Percentiles rank a stretch among this genome's conserved stretches.
Conservation (phyloP, 2,113 vertebrate species). For the Hippolais icterina region DNA sequence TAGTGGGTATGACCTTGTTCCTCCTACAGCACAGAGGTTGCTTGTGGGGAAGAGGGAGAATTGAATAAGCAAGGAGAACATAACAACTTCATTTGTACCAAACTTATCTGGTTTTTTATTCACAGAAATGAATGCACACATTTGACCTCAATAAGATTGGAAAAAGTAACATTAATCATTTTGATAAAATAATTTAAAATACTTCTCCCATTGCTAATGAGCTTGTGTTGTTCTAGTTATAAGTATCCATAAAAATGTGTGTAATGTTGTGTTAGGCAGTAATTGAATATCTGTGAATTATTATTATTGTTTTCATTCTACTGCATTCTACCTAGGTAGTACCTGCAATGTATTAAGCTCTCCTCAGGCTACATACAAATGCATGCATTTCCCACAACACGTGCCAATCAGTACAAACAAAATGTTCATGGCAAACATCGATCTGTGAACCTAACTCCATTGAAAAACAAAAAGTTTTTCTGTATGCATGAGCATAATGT, state of each 20-base stretch:
- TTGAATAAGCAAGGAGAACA: not conserved
- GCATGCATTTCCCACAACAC: not conserved
- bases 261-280: not conserved
- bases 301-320: slow-evolving; percentile 27
- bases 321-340: not conserved
- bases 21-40: not conserved
- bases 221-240: not conserved
- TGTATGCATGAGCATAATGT: rapidly evolving
- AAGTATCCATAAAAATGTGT: slow-evolving; percentile 30
- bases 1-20: not conserved
- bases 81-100: not conserved
- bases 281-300: slow-evolving; percentile 44
- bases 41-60: not conserved
- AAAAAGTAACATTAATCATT: slow-evolving; percentile 15
- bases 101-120: not conserved
- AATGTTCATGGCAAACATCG: rapidly evolving
- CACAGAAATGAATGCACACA: not conserved
- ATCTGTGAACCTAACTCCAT: not conserved
- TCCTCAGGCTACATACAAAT: not conserved
- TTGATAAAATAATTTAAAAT: slow-evolving; percentile 22
- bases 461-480: not conserved
- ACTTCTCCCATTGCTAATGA: not conserved
- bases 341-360: not conserved
- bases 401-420: not conserved
- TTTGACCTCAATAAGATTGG: not conserved